Base-by-base conservation (phyloP, 2,113 vertebrate genomes). In the Heterochromis multidens region DNA sequence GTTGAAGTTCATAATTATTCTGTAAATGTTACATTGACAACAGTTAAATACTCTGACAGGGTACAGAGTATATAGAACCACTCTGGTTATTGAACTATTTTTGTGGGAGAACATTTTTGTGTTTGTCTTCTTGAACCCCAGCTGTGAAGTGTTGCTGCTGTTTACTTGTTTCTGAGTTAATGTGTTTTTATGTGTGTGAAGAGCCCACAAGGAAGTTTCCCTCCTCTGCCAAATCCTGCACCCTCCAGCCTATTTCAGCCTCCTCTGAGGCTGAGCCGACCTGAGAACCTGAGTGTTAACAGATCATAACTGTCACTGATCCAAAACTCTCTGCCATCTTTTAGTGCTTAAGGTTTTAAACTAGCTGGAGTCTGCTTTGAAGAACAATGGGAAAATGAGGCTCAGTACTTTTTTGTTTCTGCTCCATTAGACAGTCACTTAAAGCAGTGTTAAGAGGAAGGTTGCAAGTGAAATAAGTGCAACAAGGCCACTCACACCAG, bases 141-240 rank as follows among this genome's bases (percentile, higher is more conserved):
- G 11, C 5, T 12, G 12, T 46, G 12, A 1, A 4, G 2, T 46
- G 13, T 9, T 29, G 33, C 25, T 23, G 5, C 29, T 70, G 74
- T 37, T 46, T 6, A n/a, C 29, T 19, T 11, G 14, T 16, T 12
- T 67, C 54, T 40, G 14, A 27, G 67, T 80, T 54, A 23, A 33
- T 37, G 23, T 72, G 37, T 43, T 21, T 82, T 63, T 63, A 62
- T 43, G 27, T 76, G 67, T 54, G 4, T 37, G 6, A 7, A 37
- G 35, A 9, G 7, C 13, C 81, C 85, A 85, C 79, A n/a, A n/a
- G n/a, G n/a, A 82, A 84, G 88, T 65, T 80, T 40, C 19, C 31
- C 80, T 58, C 9, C 19, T 12, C 25, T 61, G 85, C 79, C 82
- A 85, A 78, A 83, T 60, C 60, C 81, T 29, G 13, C 62, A 9